A percentile compares a stretch with the other conserved stretches of the same genome.
phyloP scores from a whole-genome alignment of 2,888 invertebrate species.

The Chaetoderma sp. region DNA sequence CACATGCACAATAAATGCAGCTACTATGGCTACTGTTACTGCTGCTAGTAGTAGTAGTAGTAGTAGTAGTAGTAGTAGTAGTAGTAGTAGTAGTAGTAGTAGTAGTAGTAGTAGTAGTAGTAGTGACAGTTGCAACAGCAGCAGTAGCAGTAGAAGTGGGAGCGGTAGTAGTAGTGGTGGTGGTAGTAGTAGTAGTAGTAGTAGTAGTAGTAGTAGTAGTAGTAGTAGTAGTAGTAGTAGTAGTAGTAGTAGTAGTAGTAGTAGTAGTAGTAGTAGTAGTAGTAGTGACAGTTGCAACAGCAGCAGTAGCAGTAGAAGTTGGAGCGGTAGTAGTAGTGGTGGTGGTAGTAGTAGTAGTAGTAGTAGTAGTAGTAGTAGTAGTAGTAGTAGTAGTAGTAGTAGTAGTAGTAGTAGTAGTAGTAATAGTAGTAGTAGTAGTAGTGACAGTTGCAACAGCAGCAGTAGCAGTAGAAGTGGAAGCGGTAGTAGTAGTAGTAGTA shows the following conservation, averaged over 20 bases:
- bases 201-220: neutral
- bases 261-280: conserved; percentile 12
- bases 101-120: neutral
- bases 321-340: neutral
- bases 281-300: no score
- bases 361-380: conserved; percentile 7
- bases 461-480: no score
- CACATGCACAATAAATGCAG: no score
- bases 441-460: no score
- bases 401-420: neutral
- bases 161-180: conserved; percentile 7
- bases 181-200: neutral
- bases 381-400: conserved; percentile 1
- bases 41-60: conserved; percentile 1
- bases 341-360: neutral
- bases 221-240: conserved; percentile 11
- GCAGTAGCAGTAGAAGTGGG: neutral
- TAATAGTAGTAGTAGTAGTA: neutral
- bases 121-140: no score
- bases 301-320: neutral
- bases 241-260: conserved; percentile 10
- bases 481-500: neutral
- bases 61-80: neutral
- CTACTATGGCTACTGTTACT: no score
- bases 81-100: conserved; percentile 12